Base-by-base conservation (phyloP, 1,140 invertebrate species). In the Thaumetopoea pityocampa region DNA sequence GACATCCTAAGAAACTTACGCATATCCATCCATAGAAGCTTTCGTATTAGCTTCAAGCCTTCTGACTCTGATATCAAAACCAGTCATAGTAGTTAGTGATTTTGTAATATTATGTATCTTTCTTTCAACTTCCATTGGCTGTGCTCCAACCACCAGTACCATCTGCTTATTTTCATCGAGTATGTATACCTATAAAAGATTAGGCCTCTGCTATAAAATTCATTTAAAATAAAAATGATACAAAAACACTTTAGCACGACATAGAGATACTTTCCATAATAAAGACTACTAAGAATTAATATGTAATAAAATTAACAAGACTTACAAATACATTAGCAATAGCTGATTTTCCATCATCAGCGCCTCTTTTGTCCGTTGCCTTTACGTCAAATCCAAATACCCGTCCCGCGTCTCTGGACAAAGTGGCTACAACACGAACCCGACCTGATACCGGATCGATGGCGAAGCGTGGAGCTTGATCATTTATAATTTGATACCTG, bases 301-400 rank as follows among this genome's bases (percentile, higher is more conserved):
- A 11, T 28, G 37, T 44, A 55, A 35, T 12, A 12, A 15, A 24
- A 22, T n/a, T n/a, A 6, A 22, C 24, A 14, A 29, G 38, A 90
- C 92, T 90, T 76, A 94, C 93, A 74, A 94, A 93, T 44, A 95
- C 92, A 64, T 94, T 94, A 24, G 91, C 91, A 29, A 94, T 94
- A 11, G 92, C 90, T 12, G 93, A 94, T 38, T 89, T 89, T 0
- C 94, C 94, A 63, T 93, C 91, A 51, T 93, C 90, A 19, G 90
- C 90, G 0, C 94, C 94, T 26, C 85, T 64, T 41, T 89, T 88
- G 65, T 96, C 94, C 0, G 92, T 94, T 2, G 94, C 94, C 78
- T 94, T 94, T n/a, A 96, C 93, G 80, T 95, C 93, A 61, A 95
- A 95, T 2, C 92, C 92, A 60, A 92, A 95, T 19, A 95, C 90